Percentiles rank a stretch among this genome's conserved stretches.
Conservation (phyloP, 2,113 vertebrate genomes). For the Recurvirostra avosetta region DNA sequence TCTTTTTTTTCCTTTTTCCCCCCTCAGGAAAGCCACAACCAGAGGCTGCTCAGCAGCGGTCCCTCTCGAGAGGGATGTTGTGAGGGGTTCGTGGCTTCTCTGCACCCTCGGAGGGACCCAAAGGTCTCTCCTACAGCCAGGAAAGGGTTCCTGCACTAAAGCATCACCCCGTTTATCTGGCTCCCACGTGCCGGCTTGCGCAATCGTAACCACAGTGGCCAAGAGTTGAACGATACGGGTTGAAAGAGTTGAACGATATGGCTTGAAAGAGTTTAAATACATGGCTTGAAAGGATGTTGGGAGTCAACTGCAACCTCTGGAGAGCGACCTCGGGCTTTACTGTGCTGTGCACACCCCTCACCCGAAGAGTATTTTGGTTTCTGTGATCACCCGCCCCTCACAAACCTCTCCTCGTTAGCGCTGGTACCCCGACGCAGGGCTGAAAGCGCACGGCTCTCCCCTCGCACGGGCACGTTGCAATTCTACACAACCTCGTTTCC, state of each 20-base stretch:
- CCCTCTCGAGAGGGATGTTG: background rate
- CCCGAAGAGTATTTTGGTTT: accelerated
- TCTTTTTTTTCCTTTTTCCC: background rate
- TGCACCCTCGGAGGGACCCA: background rate
- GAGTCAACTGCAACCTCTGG: background rate
- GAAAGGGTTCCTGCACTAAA: background rate
- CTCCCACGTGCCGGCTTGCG: background rate
- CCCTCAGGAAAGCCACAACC: accelerated
- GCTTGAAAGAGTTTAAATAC: background rate
- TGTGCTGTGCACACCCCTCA: background rate
- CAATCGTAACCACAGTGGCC: background rate
- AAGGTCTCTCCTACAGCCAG: background rate
- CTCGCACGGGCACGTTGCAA: background rate
- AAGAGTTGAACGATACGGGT: background rate
- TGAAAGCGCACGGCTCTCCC: background rate
- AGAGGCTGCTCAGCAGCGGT: accelerated
- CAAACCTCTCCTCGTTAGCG: background rate
- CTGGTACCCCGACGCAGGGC: background rate
- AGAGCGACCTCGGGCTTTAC: too few species aligned
- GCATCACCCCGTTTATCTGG: background rate
- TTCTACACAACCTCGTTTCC: background rate
- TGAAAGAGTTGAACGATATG: background rate
- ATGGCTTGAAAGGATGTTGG: background rate
- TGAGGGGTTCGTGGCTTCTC: background rate
- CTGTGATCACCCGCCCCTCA: background rate